Conservation (phyloP, 2,888 invertebrate genomes). For the Eupeodes luniger region DNA sequence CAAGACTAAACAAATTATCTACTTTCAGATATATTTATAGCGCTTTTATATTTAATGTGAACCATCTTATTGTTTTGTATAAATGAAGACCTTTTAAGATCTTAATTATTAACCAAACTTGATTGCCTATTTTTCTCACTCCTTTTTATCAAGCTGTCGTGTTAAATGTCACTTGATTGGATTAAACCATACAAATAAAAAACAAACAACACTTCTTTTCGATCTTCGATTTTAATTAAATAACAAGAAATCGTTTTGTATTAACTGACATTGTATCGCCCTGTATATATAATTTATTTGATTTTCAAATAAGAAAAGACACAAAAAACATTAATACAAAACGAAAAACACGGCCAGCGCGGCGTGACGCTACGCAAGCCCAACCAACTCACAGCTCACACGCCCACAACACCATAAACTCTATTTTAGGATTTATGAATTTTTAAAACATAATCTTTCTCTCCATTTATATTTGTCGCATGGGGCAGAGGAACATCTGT, state of each 20-base stretch:
- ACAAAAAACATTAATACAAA: not conserved
- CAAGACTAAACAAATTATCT: slow-evolving; percentile 4
- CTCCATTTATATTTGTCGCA: not conserved
- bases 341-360: too few relatives aligned
- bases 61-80: not conserved
- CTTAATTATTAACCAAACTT: slow-evolving; percentile 16
- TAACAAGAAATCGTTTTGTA: slow-evolving; percentile 58
- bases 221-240: slow-evolving; percentile 49
- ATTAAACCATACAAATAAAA: slow-evolving; percentile 64
- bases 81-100: not conserved
- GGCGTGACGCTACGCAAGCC: slow-evolving; percentile 21
- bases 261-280: slow-evolving; percentile 56
- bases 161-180: slow-evolving; percentile 66
- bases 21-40: not conserved
- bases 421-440: slow-evolving; percentile 68
- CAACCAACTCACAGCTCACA: slow-evolving; percentile 62
- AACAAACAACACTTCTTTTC: slow-evolving; percentile 54
- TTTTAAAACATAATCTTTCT: slow-evolving; percentile 66
- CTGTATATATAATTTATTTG: slow-evolving; percentile 61
- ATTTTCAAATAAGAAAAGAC: slow-evolving; percentile 47
- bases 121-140: slow-evolving; percentile 44
- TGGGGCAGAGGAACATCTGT: slow-evolving; percentile 59
- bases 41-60: slow-evolving; percentile 10
- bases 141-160: slow-evolving; percentile 43
- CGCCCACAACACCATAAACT: slow-evolving; percentile 54